These are phyloP conservation scores for Crocuta crocuta DNA, from an alignment of 2,113 vertebrate species.

Conservation along the genomic window DNA sequence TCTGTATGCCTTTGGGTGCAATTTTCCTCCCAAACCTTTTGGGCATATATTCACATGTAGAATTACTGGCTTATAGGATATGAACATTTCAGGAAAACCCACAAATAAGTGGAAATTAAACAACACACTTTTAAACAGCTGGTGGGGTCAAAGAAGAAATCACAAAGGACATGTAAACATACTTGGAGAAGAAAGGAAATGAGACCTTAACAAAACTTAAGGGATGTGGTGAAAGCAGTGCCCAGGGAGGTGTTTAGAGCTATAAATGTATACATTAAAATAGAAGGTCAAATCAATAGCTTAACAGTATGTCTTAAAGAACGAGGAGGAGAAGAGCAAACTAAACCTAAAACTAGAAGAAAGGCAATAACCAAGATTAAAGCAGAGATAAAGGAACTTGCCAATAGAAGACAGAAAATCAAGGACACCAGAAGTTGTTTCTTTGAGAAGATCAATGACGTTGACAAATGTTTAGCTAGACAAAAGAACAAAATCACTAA, in stretches of 20 bases:
- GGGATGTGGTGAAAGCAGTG: background rate
- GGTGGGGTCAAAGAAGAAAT: background rate
- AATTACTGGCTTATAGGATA: background rate
- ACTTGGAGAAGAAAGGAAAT: background rate
- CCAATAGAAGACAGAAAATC: background rate
- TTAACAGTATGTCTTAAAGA: background rate
- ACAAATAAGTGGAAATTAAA: background rate
- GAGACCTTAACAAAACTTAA: background rate
- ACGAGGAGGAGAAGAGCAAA: background rate
- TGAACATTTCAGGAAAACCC: background rate
- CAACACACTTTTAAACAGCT: background rate
- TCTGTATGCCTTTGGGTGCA: too few species aligned
- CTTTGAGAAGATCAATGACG: background rate
- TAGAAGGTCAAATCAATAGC: background rate
- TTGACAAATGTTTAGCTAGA: background rate
- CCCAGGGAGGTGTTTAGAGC: background rate
- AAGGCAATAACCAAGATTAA: background rate
- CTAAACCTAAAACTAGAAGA: background rate
- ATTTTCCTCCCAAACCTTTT: background rate
- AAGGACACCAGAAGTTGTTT: background rate
- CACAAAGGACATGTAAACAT: background rate
- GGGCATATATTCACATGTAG: background rate
- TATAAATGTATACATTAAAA: background rate
- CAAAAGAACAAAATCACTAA: background rate
- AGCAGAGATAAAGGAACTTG: background rate